Percentiles rank a stretch among this genome's conserved stretches.
Evolutionary conservation across 2,113 vertebrate species (phyloP).

Genomic region (Cacatua alba): DNA sequence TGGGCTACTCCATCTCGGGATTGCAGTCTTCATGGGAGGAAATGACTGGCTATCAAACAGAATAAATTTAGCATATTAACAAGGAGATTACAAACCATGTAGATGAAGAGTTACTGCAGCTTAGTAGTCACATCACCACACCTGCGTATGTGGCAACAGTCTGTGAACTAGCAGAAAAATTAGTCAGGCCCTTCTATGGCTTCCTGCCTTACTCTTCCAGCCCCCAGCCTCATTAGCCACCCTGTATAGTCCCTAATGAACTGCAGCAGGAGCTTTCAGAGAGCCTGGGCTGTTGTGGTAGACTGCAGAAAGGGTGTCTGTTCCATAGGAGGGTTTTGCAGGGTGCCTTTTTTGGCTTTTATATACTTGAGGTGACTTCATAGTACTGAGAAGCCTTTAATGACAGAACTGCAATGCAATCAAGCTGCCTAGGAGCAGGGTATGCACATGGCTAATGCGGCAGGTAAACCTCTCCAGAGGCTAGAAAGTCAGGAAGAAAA

Average conservation of each 20-base stretch:
- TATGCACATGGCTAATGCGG: neutral
- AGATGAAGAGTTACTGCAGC: conserved; percentile 25
- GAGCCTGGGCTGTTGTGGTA: neutral
- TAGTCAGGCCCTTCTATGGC: neutral
- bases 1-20: neutral
- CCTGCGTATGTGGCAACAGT: neutral
- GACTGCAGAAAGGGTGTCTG: neutral
- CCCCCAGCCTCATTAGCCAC: neutral
- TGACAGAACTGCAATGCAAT: neutral
- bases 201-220: neutral
- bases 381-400: neutral
- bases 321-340: neutral
- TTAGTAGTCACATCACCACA: conserved; percentile 45
- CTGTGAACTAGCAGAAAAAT: conserved; percentile 6
- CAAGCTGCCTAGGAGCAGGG: neutral
- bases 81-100: neutral
- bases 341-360: neutral
- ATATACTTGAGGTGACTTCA: neutral
- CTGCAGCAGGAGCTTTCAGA: neutral
- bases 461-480: neutral
- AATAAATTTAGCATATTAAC: conserved; percentile 33
- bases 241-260: neutral
- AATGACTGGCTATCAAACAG: neutral
- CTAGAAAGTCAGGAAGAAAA: conserved; percentile 1
- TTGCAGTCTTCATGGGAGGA: neutral